Base-by-base conservation (phyloP, 2,888 invertebrate species). In the Heteromurus nitidus region DNA sequence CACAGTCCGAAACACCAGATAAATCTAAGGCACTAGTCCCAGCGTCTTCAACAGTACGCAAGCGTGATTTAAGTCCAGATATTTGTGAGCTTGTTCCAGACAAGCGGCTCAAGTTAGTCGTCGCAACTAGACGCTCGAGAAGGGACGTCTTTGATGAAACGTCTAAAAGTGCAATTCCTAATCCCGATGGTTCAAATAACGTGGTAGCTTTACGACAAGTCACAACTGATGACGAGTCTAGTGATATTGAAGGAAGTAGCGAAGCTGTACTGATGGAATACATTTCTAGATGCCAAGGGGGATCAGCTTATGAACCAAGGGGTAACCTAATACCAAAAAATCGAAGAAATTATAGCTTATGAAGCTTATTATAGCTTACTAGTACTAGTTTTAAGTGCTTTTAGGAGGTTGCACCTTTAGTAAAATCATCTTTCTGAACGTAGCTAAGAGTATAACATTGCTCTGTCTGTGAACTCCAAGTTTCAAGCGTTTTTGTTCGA, bases 21-120 rank as follows among this genome's bases (percentile, higher is more conserved):
- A 28, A 60, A 1, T 30, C 69, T 26, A 67, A 67, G 44, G 73
- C 69, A 1, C 26, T 67, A 20, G 65, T 69, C 1, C 74, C 79
- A 13, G 2, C 75, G 1, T 31, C 60, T n/a, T 13, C 77, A 16
- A 24, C 67, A 11, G 44, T 28, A 18, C 44, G 42, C 16, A 80
- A 72, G 64, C 74, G 84, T 9, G 73, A 68, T 64, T 28, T 81
- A 26, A 84, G 84, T 62, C 84, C 84, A 9, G 84, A 84, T 24
- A 84, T 84, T 47, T 84, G 84, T 67, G 80, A 80, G 28, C 11
- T 82, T 5, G 80, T 68, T 60, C 74, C 84, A 2, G 82, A 82
- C 16, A 68, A 77, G 50, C 44, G 69, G 3, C 24, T 77, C 22
- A 28, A 47, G 11, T 26, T 68, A 20, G 73, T 53, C 2, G 47